These are phyloP conservation scores for Corythaixoides concolor DNA, from an alignment of 2,113 vertebrate genomes.

Conservation along the genomic window DNA sequence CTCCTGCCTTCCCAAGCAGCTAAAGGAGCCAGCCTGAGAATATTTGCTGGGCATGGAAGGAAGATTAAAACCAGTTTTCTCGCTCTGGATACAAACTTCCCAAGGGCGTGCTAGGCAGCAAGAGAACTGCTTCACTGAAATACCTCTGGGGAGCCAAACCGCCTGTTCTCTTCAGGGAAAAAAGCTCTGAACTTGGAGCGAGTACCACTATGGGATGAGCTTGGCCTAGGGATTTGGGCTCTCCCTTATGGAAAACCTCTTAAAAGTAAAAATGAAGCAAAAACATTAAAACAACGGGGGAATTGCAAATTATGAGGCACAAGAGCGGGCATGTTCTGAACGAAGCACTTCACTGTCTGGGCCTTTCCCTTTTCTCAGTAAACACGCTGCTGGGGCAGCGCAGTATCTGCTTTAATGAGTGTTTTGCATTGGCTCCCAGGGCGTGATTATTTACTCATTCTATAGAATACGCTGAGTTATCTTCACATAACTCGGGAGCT, in stretches of 20 bases:
- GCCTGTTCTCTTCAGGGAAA: rapidly evolving
- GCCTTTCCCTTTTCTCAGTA: background rate
- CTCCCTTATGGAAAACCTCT: background rate
- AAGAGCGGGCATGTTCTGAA: background rate
- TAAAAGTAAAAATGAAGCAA: background rate
- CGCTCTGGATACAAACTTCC: background rate
- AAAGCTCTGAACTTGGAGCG: background rate
- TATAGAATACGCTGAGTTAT: background rate
- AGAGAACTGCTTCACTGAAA: background rate
- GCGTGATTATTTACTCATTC: background rate
- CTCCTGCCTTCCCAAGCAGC: background rate
- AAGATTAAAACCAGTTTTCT: background rate
- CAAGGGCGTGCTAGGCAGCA: background rate
- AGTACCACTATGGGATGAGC: background rate
- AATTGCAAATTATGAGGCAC: background rate
- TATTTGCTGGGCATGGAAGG: background rate
- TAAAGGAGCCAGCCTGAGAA: background rate
- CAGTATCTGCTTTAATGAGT: background rate
- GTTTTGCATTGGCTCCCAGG: background rate
- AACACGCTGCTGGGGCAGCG: background rate
- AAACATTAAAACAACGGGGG: background rate
- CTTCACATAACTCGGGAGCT: background rate
- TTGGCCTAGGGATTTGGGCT: background rate
- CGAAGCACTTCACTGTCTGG: background rate
- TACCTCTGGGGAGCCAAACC: background rate